These are phyloP conservation scores for Sarcophaga rosellei DNA, from an alignment of 2,888 invertebrate species.

Conservation along the genomic window DNA sequence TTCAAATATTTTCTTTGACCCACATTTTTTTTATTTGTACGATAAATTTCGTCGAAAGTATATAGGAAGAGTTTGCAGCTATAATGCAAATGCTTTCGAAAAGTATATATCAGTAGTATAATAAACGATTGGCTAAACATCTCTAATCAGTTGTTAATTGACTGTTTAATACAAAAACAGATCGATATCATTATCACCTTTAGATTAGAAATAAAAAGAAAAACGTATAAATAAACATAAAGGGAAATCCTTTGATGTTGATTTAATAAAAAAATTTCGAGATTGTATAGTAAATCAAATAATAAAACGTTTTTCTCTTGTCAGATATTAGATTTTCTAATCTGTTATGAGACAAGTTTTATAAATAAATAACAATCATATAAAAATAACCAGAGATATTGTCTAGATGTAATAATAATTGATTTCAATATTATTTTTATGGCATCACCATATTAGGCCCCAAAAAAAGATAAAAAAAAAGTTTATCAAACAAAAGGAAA, in stretches of 20 bases:
- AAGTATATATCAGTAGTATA: background rate
- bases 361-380: background rate
- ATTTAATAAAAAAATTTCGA: background rate
- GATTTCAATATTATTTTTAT: background rate
- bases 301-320: slow-evolving; percentile 32
- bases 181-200: background rate
- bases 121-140: background rate
- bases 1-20: background rate
- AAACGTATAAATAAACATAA: background rate
- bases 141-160: background rate
- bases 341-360: background rate
- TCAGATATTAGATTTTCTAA: background rate
- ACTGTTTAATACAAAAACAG: background rate
- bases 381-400: background rate
- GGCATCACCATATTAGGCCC: no score
- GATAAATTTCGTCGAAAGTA: background rate
- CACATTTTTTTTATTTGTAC: background rate
- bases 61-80: no score
- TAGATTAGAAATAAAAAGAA: background rate
- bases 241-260: background rate
- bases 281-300: slow-evolving; percentile 25
- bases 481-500: no score
- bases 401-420: background rate
- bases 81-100: background rate
- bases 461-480: no score